phyloP scores from a whole-genome alignment of 1,140 invertebrate species.

The Sarcophaga bullata region DNA sequence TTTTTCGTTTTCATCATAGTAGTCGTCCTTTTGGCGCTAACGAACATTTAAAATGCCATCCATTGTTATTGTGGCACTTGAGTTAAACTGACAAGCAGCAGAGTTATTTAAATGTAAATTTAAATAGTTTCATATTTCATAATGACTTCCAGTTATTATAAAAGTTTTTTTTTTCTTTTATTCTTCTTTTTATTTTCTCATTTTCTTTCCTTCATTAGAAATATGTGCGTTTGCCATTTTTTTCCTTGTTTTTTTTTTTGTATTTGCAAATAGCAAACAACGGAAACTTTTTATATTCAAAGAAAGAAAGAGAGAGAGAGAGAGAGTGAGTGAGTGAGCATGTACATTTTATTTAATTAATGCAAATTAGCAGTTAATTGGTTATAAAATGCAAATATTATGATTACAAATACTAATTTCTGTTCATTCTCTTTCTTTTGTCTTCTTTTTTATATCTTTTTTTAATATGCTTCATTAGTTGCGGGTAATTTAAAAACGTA shows the following conservation, averaged over 20 bases:
- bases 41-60: constrained; percentile 34
- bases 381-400: background rate
- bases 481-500: no score
- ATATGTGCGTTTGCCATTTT: background rate
- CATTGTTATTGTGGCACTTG: constrained; percentile 29
- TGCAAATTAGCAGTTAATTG: background rate
- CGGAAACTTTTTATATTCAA: background rate
- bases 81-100: constrained; percentile 27
- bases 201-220: background rate
- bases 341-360: background rate
- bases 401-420: background rate
- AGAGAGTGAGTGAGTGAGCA: no score
- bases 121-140: constrained; percentile 41
- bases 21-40: constrained; percentile 34
- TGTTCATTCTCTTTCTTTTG: background rate
- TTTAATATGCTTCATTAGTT: no score
- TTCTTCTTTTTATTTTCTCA: background rate
- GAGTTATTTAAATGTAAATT: constrained; percentile 33
- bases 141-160: background rate
- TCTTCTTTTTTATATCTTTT: background rate
- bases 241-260: background rate
- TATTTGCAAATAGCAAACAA: background rate
- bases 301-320: background rate
- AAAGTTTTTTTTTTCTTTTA: background rate
- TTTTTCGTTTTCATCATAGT: background rate